Percentiles rank a stretch among this genome's conserved stretches.
Evolutionary conservation across 2,888 invertebrate genomes (phyloP).

Genomic region (Elmis aenea): DNA sequence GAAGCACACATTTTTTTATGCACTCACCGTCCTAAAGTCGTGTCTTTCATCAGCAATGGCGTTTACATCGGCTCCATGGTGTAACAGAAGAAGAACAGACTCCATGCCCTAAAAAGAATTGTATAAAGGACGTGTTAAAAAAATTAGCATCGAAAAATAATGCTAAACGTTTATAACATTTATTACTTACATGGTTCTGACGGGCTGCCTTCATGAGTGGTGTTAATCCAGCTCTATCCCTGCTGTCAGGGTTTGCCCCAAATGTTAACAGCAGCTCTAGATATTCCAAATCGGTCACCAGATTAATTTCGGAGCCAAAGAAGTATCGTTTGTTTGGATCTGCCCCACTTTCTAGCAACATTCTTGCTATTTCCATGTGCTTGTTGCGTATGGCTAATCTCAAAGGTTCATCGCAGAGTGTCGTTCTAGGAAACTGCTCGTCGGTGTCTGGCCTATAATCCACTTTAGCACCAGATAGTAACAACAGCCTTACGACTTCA

Average conservation of each 20-base stretch:
- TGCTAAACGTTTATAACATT: not conserved
- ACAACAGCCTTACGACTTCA: slow-evolving; percentile 65
- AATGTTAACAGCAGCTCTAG: slow-evolving; percentile 75
- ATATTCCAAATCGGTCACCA: slow-evolving; percentile 77
- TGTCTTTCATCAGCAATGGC: slow-evolving; percentile 80
- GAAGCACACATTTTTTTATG: too few relatives aligned
- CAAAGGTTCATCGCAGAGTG: slow-evolving; percentile 81
- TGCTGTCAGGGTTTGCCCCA: slow-evolving; percentile 83
- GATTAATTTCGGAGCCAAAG: slow-evolving; percentile 85
- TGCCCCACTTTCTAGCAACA: slow-evolving; percentile 78
- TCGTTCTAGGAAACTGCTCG: slow-evolving; percentile 66
- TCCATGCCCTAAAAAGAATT: slow-evolving; percentile 60
- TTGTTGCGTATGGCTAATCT: slow-evolving; percentile 82
- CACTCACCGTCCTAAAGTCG: slow-evolving; percentile 69
- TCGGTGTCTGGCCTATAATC: slow-evolving; percentile 72
- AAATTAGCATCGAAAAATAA: not conserved
- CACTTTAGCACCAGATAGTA: slow-evolving; percentile 74
- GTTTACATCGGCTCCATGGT: slow-evolving; percentile 81
- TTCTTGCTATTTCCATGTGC: slow-evolving; percentile 66
- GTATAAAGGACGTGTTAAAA: not conserved
- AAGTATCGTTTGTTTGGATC: slow-evolving; percentile 88
- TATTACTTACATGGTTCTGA: slow-evolving; percentile 55
- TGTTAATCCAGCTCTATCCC: slow-evolving; percentile 81
- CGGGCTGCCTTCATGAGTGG: slow-evolving; percentile 88
- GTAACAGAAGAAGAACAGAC: slow-evolving; percentile 68